Evolutionary conservation across 2,888 invertebrate species (phyloP).

Genomic region (Steinernema hermaphroditum): DNA sequence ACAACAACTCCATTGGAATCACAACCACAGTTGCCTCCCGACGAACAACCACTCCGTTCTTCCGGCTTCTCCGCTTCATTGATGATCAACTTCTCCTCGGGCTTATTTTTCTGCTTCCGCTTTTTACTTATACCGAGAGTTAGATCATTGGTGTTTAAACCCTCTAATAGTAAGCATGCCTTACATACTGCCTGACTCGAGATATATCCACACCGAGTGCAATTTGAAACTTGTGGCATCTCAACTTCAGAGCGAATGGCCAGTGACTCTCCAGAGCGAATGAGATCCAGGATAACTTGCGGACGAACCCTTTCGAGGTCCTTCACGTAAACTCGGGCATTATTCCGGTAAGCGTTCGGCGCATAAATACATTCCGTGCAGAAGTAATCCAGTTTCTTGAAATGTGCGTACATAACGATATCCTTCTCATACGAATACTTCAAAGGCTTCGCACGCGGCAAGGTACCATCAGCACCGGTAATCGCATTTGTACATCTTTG

Average conservation of each 20-base stretch:
- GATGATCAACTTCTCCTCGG: no score
- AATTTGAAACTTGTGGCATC: conserved; percentile 72
- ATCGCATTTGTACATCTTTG: conserved; percentile 84
- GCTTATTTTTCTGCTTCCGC: neutral
- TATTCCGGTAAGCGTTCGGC: conserved; percentile 86
- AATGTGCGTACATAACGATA: conserved; percentile 88
- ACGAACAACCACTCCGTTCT: neutral
- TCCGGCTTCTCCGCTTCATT: no score
- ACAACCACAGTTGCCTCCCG: conserved; percentile 19
- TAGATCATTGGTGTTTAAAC: conserved; percentile 85
- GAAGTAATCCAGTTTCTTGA: conserved; percentile 91
- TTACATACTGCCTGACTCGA: conserved; percentile 92
- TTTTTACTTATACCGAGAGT: conserved; percentile 76
- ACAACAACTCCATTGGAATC: neutral
- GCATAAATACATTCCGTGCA: conserved; percentile 98
- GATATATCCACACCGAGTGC: conserved; percentile 78
- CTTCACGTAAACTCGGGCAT: conserved; percentile 77
- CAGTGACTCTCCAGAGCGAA: conserved; percentile 74
- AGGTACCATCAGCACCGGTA: conserved; percentile 56
- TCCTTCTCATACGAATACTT: conserved; percentile 74
- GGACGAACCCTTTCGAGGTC: conserved; percentile 92
- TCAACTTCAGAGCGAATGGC: conserved; percentile 80
- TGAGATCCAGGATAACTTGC: conserved; percentile 69
- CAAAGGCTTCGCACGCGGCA: conserved; percentile 61
- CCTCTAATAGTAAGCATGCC: conserved; percentile 91